Evolutionary conservation across 2,888 invertebrate genomes (phyloP), one percentile per base, ranked within the genome.

Genomic region (Folsomia candida): DNA sequence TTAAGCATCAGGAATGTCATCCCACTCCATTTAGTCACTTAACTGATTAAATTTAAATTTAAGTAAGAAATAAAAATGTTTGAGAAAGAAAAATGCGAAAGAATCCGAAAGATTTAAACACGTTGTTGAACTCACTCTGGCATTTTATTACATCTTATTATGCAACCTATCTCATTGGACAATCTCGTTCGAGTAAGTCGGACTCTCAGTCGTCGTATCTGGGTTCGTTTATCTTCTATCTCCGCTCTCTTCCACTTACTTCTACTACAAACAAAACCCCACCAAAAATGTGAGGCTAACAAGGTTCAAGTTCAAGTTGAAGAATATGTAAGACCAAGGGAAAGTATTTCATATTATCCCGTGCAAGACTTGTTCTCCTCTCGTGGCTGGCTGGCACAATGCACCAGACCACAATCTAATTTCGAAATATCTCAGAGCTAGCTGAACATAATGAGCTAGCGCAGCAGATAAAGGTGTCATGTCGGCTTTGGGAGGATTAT

Each of bases 71-170:
- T 54, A 54, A 54, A 54, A 54, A 54, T 54, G 54, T 54, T 54
- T 54, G 18, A 9, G 37, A 37, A 37, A 54, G 54, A 54, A 20
- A 54, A 22, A 22, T 18, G 18, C 54, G 22, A 54, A 54, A 54
- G 20, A 47, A 37, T 64, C 63, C 24, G 22, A 64, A 64, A 47
- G 63, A 64, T 47, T 64, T 64, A 64, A 47, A n/a, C 28, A 64
- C 63, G 51, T n/a, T 54, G 11, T 6, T 14, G 54, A n/a, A 54
- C 54, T 37, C 37, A 37, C 37, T 14, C 37, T 54, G 54, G 54
- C 6, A 54, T 64, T 64, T 37, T 64, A 37, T 64, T 64, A 64
- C 63, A 64, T 64, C 63, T 64, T 64, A 64, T 47, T 64, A 47
- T 64, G 28, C 63, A 37, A 11, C 25, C 2, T 64, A 64, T 64